phyloP scores from a whole-genome alignment of 2,113 vertebrate species.

The Pycnonotus jocosus region DNA sequence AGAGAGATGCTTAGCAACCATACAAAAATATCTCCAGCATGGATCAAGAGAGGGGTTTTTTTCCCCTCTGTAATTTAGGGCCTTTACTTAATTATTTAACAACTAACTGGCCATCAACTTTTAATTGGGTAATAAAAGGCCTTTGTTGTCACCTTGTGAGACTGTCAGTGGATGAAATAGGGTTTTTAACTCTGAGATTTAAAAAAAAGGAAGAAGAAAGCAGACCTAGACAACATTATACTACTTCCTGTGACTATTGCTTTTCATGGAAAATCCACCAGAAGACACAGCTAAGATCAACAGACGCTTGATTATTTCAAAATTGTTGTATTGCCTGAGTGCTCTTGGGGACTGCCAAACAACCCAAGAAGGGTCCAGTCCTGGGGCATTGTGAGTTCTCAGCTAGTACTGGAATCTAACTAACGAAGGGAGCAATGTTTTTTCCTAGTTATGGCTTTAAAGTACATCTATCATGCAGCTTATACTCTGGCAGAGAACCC shows the following conservation, averaged over 20 bases:
- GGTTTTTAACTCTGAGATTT: background rate
- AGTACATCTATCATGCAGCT: slow-evolving; percentile 52
- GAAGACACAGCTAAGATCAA: background rate
- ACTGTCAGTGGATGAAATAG: background rate
- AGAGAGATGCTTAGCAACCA: background rate
- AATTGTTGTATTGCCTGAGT: background rate
- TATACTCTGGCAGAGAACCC: slow-evolving; percentile 68
- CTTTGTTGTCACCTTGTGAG: slow-evolving; percentile 29
- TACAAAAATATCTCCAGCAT: background rate
- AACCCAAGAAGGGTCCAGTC: background rate
- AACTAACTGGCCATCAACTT: background rate
- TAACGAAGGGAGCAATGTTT: slow-evolving; percentile 12
- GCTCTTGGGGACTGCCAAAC: background rate
- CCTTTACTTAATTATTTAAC: background rate
- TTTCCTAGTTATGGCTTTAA: slow-evolving; percentile 50
- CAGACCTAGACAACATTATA: background rate
- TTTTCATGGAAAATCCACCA: background rate
- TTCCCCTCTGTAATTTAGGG: background rate
- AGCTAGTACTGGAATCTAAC: background rate
- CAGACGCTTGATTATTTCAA: background rate
- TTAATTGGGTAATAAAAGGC: slow-evolving; percentile 51
- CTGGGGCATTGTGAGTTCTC: background rate
- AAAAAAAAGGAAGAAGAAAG: background rate
- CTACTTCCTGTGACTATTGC: background rate
- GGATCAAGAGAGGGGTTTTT: background rate